Conservation (phyloP, 1,140 invertebrate species). For the Drosophila leontia region DNA sequence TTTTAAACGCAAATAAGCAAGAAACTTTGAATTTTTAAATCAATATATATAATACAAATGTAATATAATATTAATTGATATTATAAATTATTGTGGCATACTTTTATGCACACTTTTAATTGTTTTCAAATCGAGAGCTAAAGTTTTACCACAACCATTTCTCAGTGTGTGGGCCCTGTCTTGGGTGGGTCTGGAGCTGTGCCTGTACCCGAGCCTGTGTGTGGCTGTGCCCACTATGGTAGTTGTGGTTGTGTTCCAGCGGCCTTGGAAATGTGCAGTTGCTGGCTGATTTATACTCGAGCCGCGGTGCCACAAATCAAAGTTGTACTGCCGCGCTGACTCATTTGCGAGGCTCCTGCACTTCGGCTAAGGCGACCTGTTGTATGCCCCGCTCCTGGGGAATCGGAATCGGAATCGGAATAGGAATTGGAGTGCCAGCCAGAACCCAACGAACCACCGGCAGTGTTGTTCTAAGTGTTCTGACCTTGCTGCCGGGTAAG, state of each 20-base stretch:
- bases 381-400: conserved; percentile 43
- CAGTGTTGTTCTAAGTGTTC: conserved; percentile 43
- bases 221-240: conserved; percentile 4
- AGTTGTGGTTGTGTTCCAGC: conserved; percentile 13
- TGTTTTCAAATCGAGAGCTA: background rate
- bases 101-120: background rate
- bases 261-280: conserved; percentile 73
- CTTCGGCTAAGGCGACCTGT: conserved; percentile 37
- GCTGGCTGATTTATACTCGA: conserved; percentile 61
- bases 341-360: conserved; percentile 42
- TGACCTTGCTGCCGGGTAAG: conserved; percentile 74
- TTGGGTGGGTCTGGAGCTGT: conserved; percentile 27
- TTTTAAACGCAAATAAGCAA: too few relatives aligned
- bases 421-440: background rate
- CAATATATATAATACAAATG: background rate
- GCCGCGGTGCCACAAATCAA: conserved; percentile 68
- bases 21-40: too few relatives aligned
- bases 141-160: background rate
- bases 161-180: conserved; percentile 10
- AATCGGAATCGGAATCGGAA: conserved; percentile 1
- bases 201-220: background rate
- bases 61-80: background rate
- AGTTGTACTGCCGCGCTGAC: conserved; percentile 61
- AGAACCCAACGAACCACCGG: conserved; percentile 8
- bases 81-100: background rate